Percentiles rank a stretch among this genome's conserved stretches.
These are phyloP conservation scores for Apotomis turbidana DNA, from an alignment of 2,888 invertebrate species.

Conservation along the genomic window DNA sequence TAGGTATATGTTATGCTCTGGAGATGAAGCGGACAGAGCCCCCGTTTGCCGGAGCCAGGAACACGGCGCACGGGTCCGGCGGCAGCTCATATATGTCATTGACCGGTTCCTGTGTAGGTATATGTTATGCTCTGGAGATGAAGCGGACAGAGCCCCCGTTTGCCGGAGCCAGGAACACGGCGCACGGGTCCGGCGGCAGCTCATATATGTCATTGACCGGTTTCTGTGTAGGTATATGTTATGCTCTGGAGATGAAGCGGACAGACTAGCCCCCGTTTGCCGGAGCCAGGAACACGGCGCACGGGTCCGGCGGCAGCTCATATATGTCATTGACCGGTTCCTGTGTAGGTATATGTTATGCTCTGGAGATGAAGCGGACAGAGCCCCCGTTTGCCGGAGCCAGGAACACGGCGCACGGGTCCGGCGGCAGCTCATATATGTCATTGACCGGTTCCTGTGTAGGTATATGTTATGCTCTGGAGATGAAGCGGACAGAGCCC, in stretches of 20 bases:
- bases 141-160: too few species aligned
- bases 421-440: conserved; percentile 52
- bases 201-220: too few species aligned
- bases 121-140: too few species aligned
- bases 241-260: conserved; percentile 57
- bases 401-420: conserved; percentile 61
- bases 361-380: conserved; percentile 60
- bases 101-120: too few species aligned
- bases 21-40: too few species aligned
- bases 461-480: conserved; percentile 45
- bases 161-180: too few species aligned
- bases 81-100: too few species aligned
- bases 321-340: conserved; percentile 53
- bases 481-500: conserved; percentile 60
- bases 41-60: too few species aligned
- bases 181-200: too few species aligned
- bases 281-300: conserved; percentile 60
- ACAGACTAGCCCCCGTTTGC: conserved; percentile 58
- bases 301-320: conserved; percentile 54
- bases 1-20: too few species aligned
- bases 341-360: background rate
- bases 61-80: too few species aligned
- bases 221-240: background rate
- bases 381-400: conserved; percentile 58
- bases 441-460: conserved; percentile 48